phyloP scores from a whole-genome alignment of 1,140 invertebrate species.

The Drosophila nigrodunni region DNA sequence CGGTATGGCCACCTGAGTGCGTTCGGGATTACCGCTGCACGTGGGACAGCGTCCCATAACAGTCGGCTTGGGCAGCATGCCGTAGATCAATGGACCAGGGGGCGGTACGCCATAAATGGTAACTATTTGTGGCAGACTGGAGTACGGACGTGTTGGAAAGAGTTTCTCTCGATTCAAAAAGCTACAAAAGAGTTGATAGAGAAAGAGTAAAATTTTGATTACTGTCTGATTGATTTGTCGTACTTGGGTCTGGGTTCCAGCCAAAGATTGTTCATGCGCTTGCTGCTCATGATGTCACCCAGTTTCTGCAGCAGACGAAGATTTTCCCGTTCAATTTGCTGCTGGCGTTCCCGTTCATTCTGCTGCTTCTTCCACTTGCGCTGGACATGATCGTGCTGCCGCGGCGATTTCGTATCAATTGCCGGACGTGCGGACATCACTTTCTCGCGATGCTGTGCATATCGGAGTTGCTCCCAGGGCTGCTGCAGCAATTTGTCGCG shows the following conservation, averaged over 20 bases:
- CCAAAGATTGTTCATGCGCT: slow-evolving; percentile 86
- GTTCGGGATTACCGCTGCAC: slow-evolving; percentile 76
- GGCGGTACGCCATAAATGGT: slow-evolving; percentile 69
- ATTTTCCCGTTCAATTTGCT: slow-evolving; percentile 86
- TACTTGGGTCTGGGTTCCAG: slow-evolving; percentile 85
- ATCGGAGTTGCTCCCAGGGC: slow-evolving; percentile 85
- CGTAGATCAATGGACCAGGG: slow-evolving; percentile 57
- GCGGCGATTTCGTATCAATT: slow-evolving; percentile 86
- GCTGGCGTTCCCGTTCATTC: slow-evolving; percentile 86
- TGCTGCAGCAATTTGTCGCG: slow-evolving; percentile 85
- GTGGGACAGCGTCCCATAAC: slow-evolving; percentile 71
- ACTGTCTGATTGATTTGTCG: slow-evolving; percentile 7
- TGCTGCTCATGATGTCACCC: slow-evolving; percentile 85
- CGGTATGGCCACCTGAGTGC: slow-evolving; percentile 76
- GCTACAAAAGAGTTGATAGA: slow-evolving; percentile 39
- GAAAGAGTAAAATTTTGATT: not conserved
- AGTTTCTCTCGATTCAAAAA: slow-evolving; percentile 84
- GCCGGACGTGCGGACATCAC: slow-evolving; percentile 86
- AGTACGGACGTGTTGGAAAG: slow-evolving; percentile 75
- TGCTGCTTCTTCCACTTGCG: slow-evolving; percentile 86
- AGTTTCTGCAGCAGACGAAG: slow-evolving; percentile 86
- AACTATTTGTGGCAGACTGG: slow-evolving; percentile 68
- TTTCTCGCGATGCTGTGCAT: slow-evolving; percentile 85
- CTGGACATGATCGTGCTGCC: slow-evolving; percentile 85
- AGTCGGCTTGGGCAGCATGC: slow-evolving; percentile 58